These are phyloP conservation scores for Chrysopilus asiliformis DNA, from an alignment of 2,888 invertebrate genomes.

Conservation along the genomic window DNA sequence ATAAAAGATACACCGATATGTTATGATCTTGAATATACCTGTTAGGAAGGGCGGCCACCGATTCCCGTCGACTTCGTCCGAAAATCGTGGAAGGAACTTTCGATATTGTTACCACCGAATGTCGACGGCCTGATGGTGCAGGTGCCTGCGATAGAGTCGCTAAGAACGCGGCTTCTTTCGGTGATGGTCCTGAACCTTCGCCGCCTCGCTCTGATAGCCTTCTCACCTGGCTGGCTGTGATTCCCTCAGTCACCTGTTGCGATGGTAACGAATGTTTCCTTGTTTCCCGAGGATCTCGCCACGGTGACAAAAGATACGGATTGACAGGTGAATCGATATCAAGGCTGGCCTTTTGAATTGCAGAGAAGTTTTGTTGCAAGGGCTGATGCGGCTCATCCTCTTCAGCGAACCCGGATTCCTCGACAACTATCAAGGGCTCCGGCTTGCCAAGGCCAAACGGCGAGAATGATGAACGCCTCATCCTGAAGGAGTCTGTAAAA, in stretches of 20 bases:
- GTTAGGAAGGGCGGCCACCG: slow-evolving; percentile 51
- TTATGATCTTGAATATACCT: slow-evolving; percentile 40
- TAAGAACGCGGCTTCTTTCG: slow-evolving; percentile 67
- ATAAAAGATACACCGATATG: too few relatives aligned
- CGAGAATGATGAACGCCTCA: slow-evolving; percentile 55
- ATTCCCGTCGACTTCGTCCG: slow-evolving; percentile 65
- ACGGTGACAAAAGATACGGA: slow-evolving; percentile 70
- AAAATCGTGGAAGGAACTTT: slow-evolving; percentile 64
- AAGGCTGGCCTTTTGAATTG: slow-evolving; percentile 46
- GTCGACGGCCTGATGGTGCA: slow-evolving; percentile 61
- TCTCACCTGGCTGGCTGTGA: slow-evolving; percentile 75
- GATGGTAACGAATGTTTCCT: slow-evolving; percentile 75
- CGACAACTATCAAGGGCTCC: slow-evolving; percentile 72
- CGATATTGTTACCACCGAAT: slow-evolving; percentile 77
- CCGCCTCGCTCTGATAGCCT: slow-evolving; percentile 67
- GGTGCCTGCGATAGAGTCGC: slow-evolving; percentile 67
- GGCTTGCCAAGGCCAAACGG: slow-evolving; percentile 39
- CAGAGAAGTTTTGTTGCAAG: slow-evolving; percentile 42
- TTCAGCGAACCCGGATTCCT: slow-evolving; percentile 56
- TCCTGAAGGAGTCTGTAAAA: slow-evolving; percentile 34
- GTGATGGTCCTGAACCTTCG: slow-evolving; percentile 60
- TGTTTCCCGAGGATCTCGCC: slow-evolving; percentile 57
- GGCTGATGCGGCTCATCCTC: slow-evolving; percentile 45
- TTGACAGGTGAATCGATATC: slow-evolving; percentile 68
- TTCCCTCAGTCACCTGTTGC: slow-evolving; percentile 71